Evolutionary conservation across 2,797 vertebrate species (phyloP).

Genomic region (Rhadinocentrus ornatus): DNA sequence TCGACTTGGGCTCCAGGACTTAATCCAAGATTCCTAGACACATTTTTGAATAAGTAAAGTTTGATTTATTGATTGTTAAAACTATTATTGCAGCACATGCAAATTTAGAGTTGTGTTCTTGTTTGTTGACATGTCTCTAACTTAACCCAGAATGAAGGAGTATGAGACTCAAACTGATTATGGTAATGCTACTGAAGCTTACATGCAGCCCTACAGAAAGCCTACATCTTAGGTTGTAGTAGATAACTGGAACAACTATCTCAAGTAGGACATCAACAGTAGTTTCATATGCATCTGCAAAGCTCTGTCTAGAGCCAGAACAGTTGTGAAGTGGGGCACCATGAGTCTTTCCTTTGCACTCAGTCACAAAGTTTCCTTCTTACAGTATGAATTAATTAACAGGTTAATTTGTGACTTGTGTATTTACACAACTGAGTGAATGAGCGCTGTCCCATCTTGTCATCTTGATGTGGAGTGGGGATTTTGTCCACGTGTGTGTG

Average conservation of each 20-base stretch:
- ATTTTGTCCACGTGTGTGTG: conserved; percentile 10
- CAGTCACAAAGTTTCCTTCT: conserved; percentile 2
- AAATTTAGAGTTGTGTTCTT: not conserved
- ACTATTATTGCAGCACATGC: not conserved
- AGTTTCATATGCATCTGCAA: too few relatives aligned
- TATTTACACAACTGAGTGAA: conserved; percentile 30
- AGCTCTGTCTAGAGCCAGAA: too few relatives aligned
- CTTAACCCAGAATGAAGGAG: not conserved
- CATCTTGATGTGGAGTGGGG: conserved; percentile 5
- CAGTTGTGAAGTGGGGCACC: not conserved
- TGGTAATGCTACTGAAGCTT: not conserved
- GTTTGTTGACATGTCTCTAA: not conserved
- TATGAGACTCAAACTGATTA: not conserved
- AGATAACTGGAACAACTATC: too few relatives aligned
- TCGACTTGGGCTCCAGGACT: too few relatives aligned
- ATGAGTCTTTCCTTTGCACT: not conserved
- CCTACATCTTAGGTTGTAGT: too few relatives aligned
- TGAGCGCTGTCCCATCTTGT: not conserved
- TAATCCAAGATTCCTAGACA: too few relatives aligned
- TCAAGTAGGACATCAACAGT: too few relatives aligned
- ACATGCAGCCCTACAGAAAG: too few relatives aligned
- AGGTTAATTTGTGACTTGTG: conserved; percentile 9
- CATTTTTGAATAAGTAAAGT: not conserved
- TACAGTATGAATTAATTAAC: conserved; percentile 14
- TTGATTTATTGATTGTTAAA: not conserved